A percentile compares a stretch with the other conserved stretches of the same genome.
These are phyloP conservation scores for Polymixis lichenea DNA, from an alignment of 2,888 invertebrate species.

Conservation along the genomic window DNA sequence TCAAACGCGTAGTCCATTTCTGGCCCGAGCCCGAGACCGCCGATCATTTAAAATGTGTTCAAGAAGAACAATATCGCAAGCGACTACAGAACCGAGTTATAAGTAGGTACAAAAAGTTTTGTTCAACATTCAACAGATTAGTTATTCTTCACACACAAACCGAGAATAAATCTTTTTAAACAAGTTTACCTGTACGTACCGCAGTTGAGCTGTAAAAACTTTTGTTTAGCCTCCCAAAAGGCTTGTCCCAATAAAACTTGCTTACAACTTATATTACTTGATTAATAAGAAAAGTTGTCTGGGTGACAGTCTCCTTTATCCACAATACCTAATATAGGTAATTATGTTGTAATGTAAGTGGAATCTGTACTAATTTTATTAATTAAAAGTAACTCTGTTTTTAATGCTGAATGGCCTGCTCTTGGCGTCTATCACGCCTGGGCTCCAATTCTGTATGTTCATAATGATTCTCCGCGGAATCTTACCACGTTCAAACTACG, in stretches of 20 bases:
- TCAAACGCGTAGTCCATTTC: no score
- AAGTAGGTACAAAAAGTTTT: constrained; percentile 13
- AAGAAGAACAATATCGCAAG: neutral
- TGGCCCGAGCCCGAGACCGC: no score
- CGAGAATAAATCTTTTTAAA: constrained; percentile 54
- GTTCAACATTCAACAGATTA: constrained; percentile 28
- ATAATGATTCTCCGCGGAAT: no score
- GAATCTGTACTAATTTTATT: no score
- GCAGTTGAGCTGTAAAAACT: constrained; percentile 66
- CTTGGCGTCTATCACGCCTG: no score
- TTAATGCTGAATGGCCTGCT: no score
- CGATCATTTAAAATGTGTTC: no score
- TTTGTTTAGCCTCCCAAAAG: constrained; percentile 71
- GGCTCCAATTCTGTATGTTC: no score
- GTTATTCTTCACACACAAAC: constrained; percentile 37
- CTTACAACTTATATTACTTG: constrained; percentile 70
- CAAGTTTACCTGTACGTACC: constrained; percentile 56
- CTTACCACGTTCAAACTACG: no score
- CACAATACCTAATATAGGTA: neutral
- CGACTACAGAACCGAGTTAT: neutral
- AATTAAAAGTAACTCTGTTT: no score
- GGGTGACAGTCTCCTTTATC: constrained; percentile 21
- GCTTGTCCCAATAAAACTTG: constrained; percentile 74
- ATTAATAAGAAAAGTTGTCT: constrained; percentile 71
- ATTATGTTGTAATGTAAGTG: no score